Base-by-base conservation (phyloP, 2,888 invertebrate species). In the Tipula helvola region DNA sequence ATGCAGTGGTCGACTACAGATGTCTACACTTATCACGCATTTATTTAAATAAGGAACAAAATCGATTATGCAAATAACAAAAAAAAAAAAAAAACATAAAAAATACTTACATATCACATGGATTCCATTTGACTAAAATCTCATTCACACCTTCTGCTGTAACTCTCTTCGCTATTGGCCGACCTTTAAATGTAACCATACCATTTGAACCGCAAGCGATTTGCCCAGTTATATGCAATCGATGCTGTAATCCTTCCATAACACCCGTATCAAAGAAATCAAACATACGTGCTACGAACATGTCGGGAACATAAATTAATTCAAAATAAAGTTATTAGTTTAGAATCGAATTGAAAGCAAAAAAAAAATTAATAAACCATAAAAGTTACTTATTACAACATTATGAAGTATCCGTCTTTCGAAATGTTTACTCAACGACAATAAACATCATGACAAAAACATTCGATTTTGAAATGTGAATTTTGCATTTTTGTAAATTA, bases 181-280 rank as follows among this genome's bases (percentile, higher is more conserved):
- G 93, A 89, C 96, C 95, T 90, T 94, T 94, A 90, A 97, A 93
- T 88, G 95, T 94, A 88, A 97, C 93, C 88, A 94, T 93, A 91
- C 95, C 93, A 89, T 94, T 92, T 90, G 93, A 92, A 89, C 92
- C 94, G 90, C 94, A 94, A 89, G 92, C 94, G 88, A 95, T 93
- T 88, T 93, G 94, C 88, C 93, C 92, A 12, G 94, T 94, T 89
- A 94, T 94, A 87, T 95, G 91, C 88, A 98, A 92, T 88, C 96
- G 95, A 92, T 97, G 95, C 91, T 96, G 96, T 83, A 98, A 93
- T 0, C 96, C 96, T 91, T 98, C 97, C 98, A 98, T 98, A 88
- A 96, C 96, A 86, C 98, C 96, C 88, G 95, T 92, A 92, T 98
- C 98, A 92, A 98, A 97, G 93, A 96, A 98, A 92, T 98, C 98